These are phyloP conservation scores for Hirtodrosophila alboralis DNA, from an alignment of 2,888 invertebrate species.

Conservation along the genomic window DNA sequence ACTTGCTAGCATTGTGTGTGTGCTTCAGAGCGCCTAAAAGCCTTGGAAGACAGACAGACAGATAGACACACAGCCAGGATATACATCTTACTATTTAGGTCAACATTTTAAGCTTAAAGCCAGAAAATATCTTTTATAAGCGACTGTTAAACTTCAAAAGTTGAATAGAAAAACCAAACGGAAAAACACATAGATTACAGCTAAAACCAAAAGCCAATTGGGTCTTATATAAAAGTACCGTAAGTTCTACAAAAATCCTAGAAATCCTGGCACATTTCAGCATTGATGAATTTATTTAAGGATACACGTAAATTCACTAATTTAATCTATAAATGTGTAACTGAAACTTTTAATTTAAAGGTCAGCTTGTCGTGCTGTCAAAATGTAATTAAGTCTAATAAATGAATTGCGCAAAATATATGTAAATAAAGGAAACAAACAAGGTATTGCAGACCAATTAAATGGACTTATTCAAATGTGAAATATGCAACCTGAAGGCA, in stretches of 20 bases:
- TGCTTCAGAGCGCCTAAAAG: conserved; percentile 31
- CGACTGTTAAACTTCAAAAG: conserved; percentile 41
- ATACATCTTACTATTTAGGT: conserved; percentile 54
- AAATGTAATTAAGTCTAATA: neutral
- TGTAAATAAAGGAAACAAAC: too few species aligned
- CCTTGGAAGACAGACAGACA: conserved; percentile 5
- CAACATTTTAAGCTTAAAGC: conserved; percentile 64
- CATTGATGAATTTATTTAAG: neutral
- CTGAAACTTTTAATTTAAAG: conserved; percentile 3
- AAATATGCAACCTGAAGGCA: too few species aligned
- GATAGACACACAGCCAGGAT: conserved; percentile 4
- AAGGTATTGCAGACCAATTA: too few species aligned
- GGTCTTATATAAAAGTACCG: conserved; percentile 27
- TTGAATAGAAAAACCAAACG: conserved; percentile 22
- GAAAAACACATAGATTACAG: conserved; percentile 30
- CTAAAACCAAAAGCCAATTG: conserved; percentile 34
- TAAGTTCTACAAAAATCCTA: conserved; percentile 24
- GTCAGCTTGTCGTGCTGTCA: neutral
- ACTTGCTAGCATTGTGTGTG: conserved; percentile 39
- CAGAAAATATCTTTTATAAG: conserved; percentile 37
- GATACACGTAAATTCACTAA: too few species aligned
- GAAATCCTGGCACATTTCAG: neutral
- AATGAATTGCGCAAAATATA: neutral
- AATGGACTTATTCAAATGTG: too few species aligned
- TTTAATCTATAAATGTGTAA: too few species aligned